Evolutionary conservation across 1,140 invertebrate genomes (phyloP), one percentile per base, ranked within the genome.

Genomic region (Panagrolaimus sp.): DNA sequence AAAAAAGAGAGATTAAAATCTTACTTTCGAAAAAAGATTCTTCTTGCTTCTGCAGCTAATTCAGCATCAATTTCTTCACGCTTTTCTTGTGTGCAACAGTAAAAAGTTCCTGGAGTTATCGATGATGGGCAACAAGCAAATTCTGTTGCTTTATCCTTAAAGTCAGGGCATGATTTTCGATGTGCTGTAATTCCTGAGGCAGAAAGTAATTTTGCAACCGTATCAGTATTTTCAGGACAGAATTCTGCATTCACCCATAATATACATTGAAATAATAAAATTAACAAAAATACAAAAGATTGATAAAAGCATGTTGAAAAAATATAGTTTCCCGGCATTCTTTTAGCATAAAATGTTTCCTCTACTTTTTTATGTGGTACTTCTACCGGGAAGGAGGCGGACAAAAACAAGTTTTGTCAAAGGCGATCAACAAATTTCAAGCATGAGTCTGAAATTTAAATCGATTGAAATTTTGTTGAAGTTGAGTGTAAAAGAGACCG

Each of bases 41-140:
- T 14, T 27, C 69, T 31, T 45, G 23, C 14, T 63, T 71, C 69
- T 25, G 69, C 16, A 20, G 68, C 67, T 14, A 71, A 13, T 63
- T 71, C 69, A n/a, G 69, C 71, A 23, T 71, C 48, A 43, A 71
- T 61, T 31, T 71, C 67, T n/a, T 53, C n/a, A 20, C 66, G 71
- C 43, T 69, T 38, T 31, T 67, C 47, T n/a, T 45, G 25, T 25
- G 68, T 71, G 43, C 69, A 71, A 63, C 69, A 71, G 45, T 71
- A 71, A 51, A 71, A 71, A n/a, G 69, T 69, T 20, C 69, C 69
- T 14, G 62, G 62, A n/a, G 69, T 71, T 25, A 71, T 70, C 23
- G 46, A n/a, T 25, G 69, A 71, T 43, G 57, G 67, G 25, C 69
- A 71, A 63, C 69, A 71, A 14, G n/a, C n/a, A 16, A 27, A 23